Conservation (phyloP, 2,797 vertebrate genomes). For the Knipowitschia caucasica region DNA sequence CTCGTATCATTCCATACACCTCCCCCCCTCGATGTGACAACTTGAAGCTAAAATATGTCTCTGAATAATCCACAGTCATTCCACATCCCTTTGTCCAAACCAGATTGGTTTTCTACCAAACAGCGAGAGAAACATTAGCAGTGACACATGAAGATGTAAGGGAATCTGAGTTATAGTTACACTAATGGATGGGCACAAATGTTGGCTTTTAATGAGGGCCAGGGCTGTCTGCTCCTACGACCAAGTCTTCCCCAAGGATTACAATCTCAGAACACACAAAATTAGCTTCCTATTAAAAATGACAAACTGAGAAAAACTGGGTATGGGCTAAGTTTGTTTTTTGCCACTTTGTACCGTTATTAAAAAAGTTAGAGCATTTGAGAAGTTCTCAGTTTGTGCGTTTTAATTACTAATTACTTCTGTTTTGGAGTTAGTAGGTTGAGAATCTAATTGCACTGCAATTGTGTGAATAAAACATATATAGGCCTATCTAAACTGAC, state of each 20-base stretch:
- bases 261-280: not conserved
- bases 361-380: not conserved
- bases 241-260: not conserved
- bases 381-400: not conserved
- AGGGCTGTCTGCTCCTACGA: not conserved
- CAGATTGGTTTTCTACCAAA: slow-evolving; percentile 41
- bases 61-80: slow-evolving; percentile 17
- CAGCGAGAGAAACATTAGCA: slow-evolving; percentile 23
- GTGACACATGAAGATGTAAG: slow-evolving; percentile 19
- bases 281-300: slow-evolving; percentile 2
- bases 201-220: slow-evolving; percentile 6
- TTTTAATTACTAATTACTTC: not conserved
- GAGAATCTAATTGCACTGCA: no score
- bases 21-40: slow-evolving; percentile 23
- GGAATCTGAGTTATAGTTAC: not conserved
- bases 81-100: slow-evolving; percentile 25
- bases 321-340: not conserved
- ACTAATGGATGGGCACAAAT: slow-evolving; percentile 5
- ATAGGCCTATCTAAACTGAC: no score
- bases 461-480: no score
- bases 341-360: not conserved
- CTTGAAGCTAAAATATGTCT: slow-evolving; percentile 18
- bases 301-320: not conserved
- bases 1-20: slow-evolving; percentile 27
- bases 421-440: not conserved